A percentile compares a stretch with the other conserved stretches of the same genome.
Evolutionary conservation across 2,113 vertebrate species (phyloP).

Genomic region (Bambusicola thoracicus): DNA sequence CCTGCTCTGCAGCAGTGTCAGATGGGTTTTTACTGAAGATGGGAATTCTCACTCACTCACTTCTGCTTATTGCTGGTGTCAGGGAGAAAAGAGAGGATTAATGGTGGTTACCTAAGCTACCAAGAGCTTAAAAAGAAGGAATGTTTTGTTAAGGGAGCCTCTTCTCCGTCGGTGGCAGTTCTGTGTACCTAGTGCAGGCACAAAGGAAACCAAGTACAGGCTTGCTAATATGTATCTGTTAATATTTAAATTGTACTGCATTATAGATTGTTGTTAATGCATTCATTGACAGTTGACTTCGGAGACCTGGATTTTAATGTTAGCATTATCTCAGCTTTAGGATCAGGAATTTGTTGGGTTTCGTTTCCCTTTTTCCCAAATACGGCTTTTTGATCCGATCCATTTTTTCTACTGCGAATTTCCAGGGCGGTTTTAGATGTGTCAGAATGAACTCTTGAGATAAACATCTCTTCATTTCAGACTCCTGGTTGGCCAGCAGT

Average conservation of each 20-base stretch:
- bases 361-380: not conserved
- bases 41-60: not conserved
- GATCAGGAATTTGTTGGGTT: not conserved
- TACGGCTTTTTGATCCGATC: not conserved
- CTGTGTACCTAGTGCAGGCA: not conserved
- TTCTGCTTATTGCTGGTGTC: not conserved
- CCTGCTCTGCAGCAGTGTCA: not conserved
- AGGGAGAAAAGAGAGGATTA: not conserved
- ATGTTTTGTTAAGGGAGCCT: not conserved
- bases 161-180: not conserved
- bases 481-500: not conserved
- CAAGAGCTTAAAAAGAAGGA: not conserved
- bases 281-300: rapidly evolving
- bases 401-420: not conserved
- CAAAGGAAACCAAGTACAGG: not conserved
- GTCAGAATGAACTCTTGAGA: not conserved
- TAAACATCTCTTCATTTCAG: not conserved
- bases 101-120: conserved; percentile 5
- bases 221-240: not conserved
- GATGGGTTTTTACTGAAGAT: not conserved
- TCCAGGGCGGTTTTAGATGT: not conserved
- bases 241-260: rapidly evolving
- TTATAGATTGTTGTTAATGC: not conserved
- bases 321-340: not conserved
- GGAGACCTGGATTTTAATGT: not conserved